Base-by-base conservation (phyloP, 2,888 invertebrate species). In the Allophyes oxyacanthae region DNA sequence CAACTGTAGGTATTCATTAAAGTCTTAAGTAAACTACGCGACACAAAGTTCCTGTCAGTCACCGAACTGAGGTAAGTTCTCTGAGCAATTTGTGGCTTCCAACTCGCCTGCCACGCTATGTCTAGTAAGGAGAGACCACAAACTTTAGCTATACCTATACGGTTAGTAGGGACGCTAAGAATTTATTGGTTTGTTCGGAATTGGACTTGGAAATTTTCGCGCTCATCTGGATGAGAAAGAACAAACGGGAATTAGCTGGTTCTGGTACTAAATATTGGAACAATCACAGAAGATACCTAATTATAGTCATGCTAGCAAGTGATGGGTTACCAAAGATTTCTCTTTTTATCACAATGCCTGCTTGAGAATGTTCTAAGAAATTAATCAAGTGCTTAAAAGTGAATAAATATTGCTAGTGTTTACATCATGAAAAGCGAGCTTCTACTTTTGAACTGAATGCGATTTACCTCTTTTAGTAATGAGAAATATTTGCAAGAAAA, bases 1-100 rank as follows among this genome's bases (percentile, higher is more conserved):
- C 72, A 65, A 63, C 68, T 65, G 61, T 66, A 66, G 68, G 78
- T 77, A 82, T 83, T 83, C 84, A 83, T 83, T 83, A 82, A 77
- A 81, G 72, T 72, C 77, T 75, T 75, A 74, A 77, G 77, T 77
- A 77, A 82, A 82, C 72, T 77, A 75, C 77, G 79, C 79, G 81
- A 83, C 79, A 74, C 81, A 71, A 84, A 87, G 86, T 86, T 81
- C 56, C 68, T 78, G 84, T 86, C 89, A 85, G 80, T 89, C 86
- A 85, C 76, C 66, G 72, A 67, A 52, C 55, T 60, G 71, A 78
- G 77, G 77, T 76, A 81, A 83, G 77, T 81, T 79, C 68, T 53
- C 62, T 64, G 57, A 75, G 75, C 72, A 75, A 75, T 75, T 75
- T 75, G 75, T 75, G 75, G 75, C 64, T 75, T 66, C 77, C 56